Evolutionary conservation across 1,140 invertebrate genomes (phyloP).

Genomic region (Homarus americanus): DNA sequence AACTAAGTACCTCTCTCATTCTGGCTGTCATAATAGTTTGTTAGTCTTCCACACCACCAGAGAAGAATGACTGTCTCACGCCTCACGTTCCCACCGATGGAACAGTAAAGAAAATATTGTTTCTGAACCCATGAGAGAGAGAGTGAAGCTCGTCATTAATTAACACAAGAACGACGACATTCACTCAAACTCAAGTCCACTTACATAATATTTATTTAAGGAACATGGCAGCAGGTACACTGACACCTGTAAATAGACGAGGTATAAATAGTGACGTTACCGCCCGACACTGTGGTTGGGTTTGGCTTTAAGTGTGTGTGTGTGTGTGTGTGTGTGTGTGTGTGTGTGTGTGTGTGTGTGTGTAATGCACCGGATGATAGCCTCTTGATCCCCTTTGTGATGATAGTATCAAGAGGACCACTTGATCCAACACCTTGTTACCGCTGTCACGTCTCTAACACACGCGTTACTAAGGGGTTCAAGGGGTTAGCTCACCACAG

Average conservation of each 20-base stretch:
- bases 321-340: neutral
- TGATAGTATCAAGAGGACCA: slow-evolving; percentile 2
- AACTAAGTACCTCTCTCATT: too few relatives aligned
- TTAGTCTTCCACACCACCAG: neutral
- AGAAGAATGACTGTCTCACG: neutral
- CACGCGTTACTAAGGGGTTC: neutral
- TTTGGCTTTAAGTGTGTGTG: too few relatives aligned
- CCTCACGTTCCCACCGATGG: neutral
- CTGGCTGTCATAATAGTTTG: neutral
- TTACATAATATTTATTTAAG: too few relatives aligned
- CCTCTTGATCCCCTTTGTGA: slow-evolving; percentile 3
- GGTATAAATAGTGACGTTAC: too few relatives aligned
- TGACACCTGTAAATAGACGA: too few relatives aligned
- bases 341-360: neutral
- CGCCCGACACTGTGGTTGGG: too few relatives aligned
- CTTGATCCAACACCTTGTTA: slow-evolving; percentile 17
- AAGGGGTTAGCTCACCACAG: neutral
- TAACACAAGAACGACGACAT: too few relatives aligned
- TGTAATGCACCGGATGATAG: neutral
- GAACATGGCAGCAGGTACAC: too few relatives aligned
- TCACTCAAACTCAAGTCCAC: too few relatives aligned
- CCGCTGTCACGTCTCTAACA: slow-evolving; percentile 1
- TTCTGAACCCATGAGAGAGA: neutral
- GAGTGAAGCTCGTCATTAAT: too few relatives aligned
- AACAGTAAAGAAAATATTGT: neutral